Percentiles rank a stretch among this genome's conserved stretches.
Evolutionary conservation across 2,113 vertebrate genomes (phyloP).

Genomic region (Lichenostomus cassidix): DNA sequence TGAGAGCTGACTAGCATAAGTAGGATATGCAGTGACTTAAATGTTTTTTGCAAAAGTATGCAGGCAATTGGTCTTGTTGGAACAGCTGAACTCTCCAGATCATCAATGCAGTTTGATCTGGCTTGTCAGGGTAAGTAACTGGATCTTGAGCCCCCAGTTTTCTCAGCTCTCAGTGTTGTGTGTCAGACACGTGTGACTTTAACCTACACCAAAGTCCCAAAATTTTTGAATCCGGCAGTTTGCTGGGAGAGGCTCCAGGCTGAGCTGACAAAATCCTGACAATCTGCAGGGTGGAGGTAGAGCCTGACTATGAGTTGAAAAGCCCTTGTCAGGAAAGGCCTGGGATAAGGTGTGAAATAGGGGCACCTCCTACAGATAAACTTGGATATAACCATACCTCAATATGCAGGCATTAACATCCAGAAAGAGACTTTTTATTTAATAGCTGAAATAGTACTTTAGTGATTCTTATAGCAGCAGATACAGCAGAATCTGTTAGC

Average conservation of each 20-base stretch:
- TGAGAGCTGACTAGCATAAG: neutral
- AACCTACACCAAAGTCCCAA: neutral
- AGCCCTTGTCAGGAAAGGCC: neutral
- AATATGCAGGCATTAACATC: neutral
- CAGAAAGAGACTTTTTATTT: neutral
- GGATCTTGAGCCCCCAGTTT: neutral
- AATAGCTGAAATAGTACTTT: neutral
- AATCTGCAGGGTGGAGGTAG: neutral
- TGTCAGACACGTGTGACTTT: neutral
- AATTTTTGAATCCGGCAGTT: neutral
- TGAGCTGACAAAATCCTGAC: neutral
- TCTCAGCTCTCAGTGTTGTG: neutral
- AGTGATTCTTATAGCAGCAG: neutral
- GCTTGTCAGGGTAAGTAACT: neutral
- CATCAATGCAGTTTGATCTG: neutral
- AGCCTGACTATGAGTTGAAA: neutral
- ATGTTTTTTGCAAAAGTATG: neutral
- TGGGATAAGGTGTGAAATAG: neutral
- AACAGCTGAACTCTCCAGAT: neutral
- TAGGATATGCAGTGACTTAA: neutral
- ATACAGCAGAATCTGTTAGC: neutral
- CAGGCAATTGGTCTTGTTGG: neutral
- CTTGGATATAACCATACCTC: neutral
- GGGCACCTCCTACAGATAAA: neutral
- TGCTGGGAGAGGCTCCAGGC: neutral